Evolutionary conservation across 2,888 invertebrate species (phyloP).

Genomic region (Drosophila diplacantha): DNA sequence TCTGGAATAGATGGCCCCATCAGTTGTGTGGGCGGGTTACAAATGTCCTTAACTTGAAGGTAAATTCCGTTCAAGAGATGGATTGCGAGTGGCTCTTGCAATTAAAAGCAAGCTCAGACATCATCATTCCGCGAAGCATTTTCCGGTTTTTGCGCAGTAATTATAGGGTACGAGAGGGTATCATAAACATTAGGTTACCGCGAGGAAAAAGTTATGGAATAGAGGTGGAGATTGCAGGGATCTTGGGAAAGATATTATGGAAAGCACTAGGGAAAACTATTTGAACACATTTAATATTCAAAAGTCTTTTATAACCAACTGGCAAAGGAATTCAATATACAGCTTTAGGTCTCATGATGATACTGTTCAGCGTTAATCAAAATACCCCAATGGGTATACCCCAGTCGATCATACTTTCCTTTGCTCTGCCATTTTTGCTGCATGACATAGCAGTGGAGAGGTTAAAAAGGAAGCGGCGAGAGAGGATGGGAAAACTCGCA

Average conservation of each 20-base stretch:
- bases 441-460: slow-evolving; percentile 19
- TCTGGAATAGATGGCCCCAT: neutral
- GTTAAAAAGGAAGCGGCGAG: neutral
- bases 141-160: slow-evolving; percentile 1
- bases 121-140: slow-evolving; percentile 6
- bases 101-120: slow-evolving; percentile 29
- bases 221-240: neutral
- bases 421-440: slow-evolving; percentile 10
- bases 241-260: neutral
- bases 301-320: neutral
- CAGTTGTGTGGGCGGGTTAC: neutral
- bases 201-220: neutral
- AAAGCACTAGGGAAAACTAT: too few relatives aligned
- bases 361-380: too few relatives aligned
- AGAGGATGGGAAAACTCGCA: neutral
- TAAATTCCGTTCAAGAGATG: slow-evolving; percentile 21
- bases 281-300: neutral
- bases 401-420: neutral
- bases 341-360: neutral
- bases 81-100: slow-evolving; percentile 47
- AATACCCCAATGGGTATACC: neutral
- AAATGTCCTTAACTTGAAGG: slow-evolving; percentile 3
- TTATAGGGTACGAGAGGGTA: neutral
- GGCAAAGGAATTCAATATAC: too few relatives aligned
- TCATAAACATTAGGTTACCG: too few relatives aligned